Percentiles rank a stretch among this genome's conserved stretches.
Conservation (phyloP, 2,888 invertebrate species). For the Zonitis immaculata region DNA sequence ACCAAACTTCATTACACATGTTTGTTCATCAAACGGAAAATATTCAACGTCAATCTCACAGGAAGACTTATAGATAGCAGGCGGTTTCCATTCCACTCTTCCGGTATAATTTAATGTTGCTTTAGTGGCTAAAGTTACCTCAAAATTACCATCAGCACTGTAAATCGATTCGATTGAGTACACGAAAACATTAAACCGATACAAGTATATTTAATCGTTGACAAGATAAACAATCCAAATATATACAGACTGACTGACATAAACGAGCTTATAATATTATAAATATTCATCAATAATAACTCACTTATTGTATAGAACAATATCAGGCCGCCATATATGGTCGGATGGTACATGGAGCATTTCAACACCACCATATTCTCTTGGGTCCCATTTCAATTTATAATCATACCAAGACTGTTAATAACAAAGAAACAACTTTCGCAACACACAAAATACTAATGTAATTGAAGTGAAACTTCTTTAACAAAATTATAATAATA, state of each 20-base stretch:
- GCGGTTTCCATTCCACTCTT: slow-evolving; percentile 93
- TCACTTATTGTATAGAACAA: slow-evolving; percentile 90
- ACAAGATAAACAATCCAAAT: too few relatives aligned
- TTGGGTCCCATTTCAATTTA: slow-evolving; percentile 83
- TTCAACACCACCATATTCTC: slow-evolving; percentile 86
- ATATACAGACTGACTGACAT: background rate
- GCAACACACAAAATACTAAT: too few relatives aligned
- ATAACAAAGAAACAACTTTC: too few relatives aligned
- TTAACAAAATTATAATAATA: too few relatives aligned
- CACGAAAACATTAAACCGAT: too few relatives aligned
- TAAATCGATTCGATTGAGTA: too few relatives aligned
- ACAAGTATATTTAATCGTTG: too few relatives aligned
- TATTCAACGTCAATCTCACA: slow-evolving; percentile 94
- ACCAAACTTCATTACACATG: slow-evolving; percentile 94
- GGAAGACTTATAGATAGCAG: slow-evolving; percentile 87
- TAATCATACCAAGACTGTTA: slow-evolving; percentile 94
- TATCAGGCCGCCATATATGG: slow-evolving; percentile 95
- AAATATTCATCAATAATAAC: slow-evolving; percentile 57
- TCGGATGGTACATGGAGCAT: slow-evolving; percentile 93
- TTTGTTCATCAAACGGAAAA: slow-evolving; percentile 95
- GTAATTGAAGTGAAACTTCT: too few relatives aligned
- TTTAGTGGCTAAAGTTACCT: slow-evolving; percentile 93
- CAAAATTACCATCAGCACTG: slow-evolving; percentile 79
- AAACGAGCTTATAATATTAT: background rate
- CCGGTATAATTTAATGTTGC: slow-evolving; percentile 88